These are phyloP conservation scores for Anoplopoma fimbria DNA, from an alignment of 2,113 vertebrate genomes.

Conservation along the genomic window DNA sequence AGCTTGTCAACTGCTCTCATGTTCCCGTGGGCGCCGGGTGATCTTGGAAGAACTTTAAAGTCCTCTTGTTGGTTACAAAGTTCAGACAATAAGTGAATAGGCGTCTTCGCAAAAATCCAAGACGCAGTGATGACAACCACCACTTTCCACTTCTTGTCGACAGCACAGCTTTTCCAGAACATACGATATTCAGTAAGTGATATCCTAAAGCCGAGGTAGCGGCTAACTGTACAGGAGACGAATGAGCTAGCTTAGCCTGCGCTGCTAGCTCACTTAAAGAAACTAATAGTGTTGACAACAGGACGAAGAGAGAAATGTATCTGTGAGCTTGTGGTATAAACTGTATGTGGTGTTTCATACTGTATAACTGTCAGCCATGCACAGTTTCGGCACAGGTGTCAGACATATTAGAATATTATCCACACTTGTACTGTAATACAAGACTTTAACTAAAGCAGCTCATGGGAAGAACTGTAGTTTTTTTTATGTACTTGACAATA, in stretches of 20 bases:
- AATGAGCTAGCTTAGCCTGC: neutral
- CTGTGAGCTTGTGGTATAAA: neutral
- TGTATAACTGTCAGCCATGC: neutral
- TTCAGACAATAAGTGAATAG: neutral
- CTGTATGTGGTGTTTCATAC: neutral
- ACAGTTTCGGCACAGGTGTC: neutral
- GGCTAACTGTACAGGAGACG: neutral
- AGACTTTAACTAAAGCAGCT: no score
- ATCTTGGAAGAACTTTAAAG: neutral
- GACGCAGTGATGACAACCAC: no score
- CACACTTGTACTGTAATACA: neutral
- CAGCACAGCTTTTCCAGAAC: neutral
- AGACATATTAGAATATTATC: neutral
- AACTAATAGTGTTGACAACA: no score
- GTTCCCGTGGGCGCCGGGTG: neutral
- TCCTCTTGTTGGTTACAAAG: neutral
- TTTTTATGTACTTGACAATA: no score
- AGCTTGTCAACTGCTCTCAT: neutral
- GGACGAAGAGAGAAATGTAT: neutral
- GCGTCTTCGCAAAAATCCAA: no score
- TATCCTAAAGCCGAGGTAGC: neutral
- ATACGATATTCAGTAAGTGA: neutral
- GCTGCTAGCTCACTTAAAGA: neutral
- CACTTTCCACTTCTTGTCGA: no score
- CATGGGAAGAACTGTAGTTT: no score